A percentile compares a stretch with the other conserved stretches of the same genome.
These are phyloP conservation scores for Benthosema pterotum DNA, from an alignment of 2,797 vertebrate genomes.

Conservation along the genomic window DNA sequence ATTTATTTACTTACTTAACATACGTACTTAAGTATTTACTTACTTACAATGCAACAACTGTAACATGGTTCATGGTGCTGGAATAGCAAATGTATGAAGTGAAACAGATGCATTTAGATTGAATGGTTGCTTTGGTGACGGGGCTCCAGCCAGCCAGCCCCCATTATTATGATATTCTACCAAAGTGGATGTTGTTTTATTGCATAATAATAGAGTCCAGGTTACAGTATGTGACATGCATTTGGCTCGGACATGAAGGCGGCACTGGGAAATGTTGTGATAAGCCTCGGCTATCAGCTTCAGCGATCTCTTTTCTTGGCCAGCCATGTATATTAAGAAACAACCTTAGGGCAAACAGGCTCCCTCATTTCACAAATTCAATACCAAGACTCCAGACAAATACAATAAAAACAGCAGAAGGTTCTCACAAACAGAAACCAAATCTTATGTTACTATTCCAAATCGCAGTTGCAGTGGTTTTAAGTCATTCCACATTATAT, in stretches of 20 bases:
- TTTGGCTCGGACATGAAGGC: constrained; percentile 19
- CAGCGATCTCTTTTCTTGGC: constrained; percentile 53
- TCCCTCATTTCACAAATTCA: constrained; percentile 52
- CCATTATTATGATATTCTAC: not conserved
- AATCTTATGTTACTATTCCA: constrained; percentile 1
- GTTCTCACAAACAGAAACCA: constrained; percentile 5
- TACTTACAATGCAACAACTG: too few species aligned
- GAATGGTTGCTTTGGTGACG: not conserved
- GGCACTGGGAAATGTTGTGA: constrained; percentile 35
- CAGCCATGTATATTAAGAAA: constrained; percentile 54
- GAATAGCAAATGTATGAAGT: not conserved
- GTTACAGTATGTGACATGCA: constrained; percentile 3
- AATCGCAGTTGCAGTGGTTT: not conserved
- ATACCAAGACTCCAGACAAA: constrained; percentile 47
- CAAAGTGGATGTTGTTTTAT: not conserved
- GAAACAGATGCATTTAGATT: not conserved
- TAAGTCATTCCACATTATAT: not conserved
- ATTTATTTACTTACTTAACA: too few species aligned
- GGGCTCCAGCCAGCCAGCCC: not conserved
- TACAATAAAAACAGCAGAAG: constrained; percentile 23
- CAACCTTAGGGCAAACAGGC: constrained; percentile 37
- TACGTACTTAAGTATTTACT: too few species aligned
- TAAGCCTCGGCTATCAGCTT: constrained; percentile 51
- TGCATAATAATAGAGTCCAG: constrained; percentile 9
- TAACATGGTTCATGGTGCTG: not conserved